Percentiles rank a stretch among this genome's conserved stretches.
Evolutionary conservation across 2,888 invertebrate species (phyloP).

Genomic region (Nymphalis urticae): DNA sequence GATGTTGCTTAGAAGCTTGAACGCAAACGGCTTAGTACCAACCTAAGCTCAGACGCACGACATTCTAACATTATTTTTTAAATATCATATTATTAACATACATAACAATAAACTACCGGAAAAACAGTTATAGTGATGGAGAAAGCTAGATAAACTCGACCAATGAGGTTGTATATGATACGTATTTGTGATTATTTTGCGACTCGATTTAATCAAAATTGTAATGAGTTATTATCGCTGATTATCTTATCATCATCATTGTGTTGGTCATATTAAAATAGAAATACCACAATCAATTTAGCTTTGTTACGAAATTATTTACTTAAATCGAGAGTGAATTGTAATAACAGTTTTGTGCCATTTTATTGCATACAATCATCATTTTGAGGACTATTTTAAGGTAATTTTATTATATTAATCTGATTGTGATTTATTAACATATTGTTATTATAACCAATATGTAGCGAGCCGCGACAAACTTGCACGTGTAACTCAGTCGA

Average conservation of each 20-base stretch:
- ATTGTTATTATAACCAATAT: no score
- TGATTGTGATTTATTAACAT: no score
- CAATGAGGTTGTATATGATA: not conserved
- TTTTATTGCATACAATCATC: not conserved
- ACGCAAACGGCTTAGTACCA: no score
- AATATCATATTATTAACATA: not conserved
- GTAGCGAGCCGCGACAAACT: no score
- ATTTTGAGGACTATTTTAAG: not conserved
- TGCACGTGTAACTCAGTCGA: no score
- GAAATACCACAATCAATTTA: constrained; percentile 28
- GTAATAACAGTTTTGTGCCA: not conserved
- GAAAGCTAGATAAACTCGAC: not conserved
- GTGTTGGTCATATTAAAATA: constrained; percentile 30
- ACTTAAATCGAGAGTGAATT: constrained; percentile 4
- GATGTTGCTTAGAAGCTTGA: no score
- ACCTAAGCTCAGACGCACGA: no score
- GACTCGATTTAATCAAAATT: constrained; percentile 34
- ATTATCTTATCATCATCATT: constrained; percentile 39
- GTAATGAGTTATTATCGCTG: constrained; percentile 36
- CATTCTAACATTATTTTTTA: no score
- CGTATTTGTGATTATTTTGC: constrained; percentile 18
- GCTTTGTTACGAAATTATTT: constrained; percentile 31
- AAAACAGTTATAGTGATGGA: not conserved
- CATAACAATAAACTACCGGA: not conserved
- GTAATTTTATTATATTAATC: not conserved